Evolutionary conservation across 2,888 invertebrate species (phyloP).

Genomic region (Marasmarcha lunaedactyla): DNA sequence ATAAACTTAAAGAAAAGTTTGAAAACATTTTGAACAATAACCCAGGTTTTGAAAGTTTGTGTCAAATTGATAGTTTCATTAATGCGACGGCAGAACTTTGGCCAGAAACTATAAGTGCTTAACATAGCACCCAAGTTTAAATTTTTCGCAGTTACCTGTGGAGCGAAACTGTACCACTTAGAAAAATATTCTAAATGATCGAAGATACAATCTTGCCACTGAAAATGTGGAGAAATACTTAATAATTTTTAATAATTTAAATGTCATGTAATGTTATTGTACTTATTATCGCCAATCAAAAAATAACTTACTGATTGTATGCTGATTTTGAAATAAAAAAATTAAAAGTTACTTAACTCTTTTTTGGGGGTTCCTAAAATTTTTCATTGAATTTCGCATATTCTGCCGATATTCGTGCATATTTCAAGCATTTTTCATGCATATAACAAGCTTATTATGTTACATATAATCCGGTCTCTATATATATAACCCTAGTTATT

Average conservation of each 20-base stretch:
- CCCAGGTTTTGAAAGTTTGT: slow-evolving; percentile 5
- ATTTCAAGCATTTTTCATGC: slow-evolving; percentile 1
- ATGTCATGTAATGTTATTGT: too few relatives aligned
- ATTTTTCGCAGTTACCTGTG: slow-evolving; percentile 4
- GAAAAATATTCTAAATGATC: slow-evolving; percentile 4
- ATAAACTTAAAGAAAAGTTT: slow-evolving; percentile 9
- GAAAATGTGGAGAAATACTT: slow-evolving; percentile 3
- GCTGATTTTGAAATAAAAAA: too few relatives aligned
- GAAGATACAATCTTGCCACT: slow-evolving; percentile 4
- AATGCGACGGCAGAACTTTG: slow-evolving; percentile 4
- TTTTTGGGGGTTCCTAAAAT: too few relatives aligned
- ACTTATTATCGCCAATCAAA: too few relatives aligned
- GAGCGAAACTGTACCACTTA: slow-evolving; percentile 3
- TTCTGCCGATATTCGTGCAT: too few relatives aligned
- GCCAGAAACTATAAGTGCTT: slow-evolving; percentile 2
- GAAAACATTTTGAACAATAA: slow-evolving; percentile 9
- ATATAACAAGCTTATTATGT: background rate
- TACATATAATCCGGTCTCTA: slow-evolving; percentile 2
- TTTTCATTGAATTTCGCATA: too few relatives aligned
- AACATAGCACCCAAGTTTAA: background rate
- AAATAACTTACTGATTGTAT: too few relatives aligned
- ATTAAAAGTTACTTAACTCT: too few relatives aligned
- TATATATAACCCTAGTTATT: too few relatives aligned
- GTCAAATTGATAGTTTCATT: slow-evolving; percentile 8
- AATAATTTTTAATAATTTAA: background rate